Base-by-base conservation (phyloP, 2,888 invertebrate species). In the Taenaris catops region DNA sequence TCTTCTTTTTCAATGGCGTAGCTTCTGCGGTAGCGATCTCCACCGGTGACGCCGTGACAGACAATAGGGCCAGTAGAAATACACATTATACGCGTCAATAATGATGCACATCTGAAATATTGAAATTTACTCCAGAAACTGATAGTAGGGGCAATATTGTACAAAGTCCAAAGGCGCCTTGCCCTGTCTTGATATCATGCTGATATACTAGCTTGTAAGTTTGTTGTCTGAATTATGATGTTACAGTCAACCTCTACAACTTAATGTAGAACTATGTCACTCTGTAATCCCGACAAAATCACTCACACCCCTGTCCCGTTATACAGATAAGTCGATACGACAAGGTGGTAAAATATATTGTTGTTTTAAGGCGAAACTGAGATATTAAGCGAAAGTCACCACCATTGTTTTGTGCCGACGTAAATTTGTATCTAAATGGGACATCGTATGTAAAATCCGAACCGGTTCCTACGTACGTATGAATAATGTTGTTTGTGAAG, bases 171-270 rank as follows among this genome's bases (percentile, higher is more conserved):
- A 38, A 37, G 43, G 40, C 43, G 43, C 40, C 37, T 44, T 34
- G 43, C 37, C 40, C 37, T 37, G 24, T 24, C 28, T 29, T 36
- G 41, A 34, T 41, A 44, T 38, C 20, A 6, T 19, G 25, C 32
- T 35, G 39, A 39, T 35, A 39, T 36, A 34, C 34, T 31, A 34
- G 35, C 44, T 38, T 43, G 35, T 41, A 36, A 33, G 65, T 66
- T 68, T 58, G 54, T 52, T 51, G 48, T 50, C 49, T 64, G 67
- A 78, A 63, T 73, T 74, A 78, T 71, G 53, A 52, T 41, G 49
- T 41, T n/a, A 39, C 31, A 40, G 34, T 25, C 32, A 8, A 29
- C 25, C 11, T 29, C 14, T 17, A 26, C 11, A n/a, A 4, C 20
- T 21, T 16, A 1, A 19, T 8, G 20, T 20, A 18, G 11, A 18